phyloP scores from a whole-genome alignment of 1,140 invertebrate genomes.

The Heliconius melpomene region DNA sequence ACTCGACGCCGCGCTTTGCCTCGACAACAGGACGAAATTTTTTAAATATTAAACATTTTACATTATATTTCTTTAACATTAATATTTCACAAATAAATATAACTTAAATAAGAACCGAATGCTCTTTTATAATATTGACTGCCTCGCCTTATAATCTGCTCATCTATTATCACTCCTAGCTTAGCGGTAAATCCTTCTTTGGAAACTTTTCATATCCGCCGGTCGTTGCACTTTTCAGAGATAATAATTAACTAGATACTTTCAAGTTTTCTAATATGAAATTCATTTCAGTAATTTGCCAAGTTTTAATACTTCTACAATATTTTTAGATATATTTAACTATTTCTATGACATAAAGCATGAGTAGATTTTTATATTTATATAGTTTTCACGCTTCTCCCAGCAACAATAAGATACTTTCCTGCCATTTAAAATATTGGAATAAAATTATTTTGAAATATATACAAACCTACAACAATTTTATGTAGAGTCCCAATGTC shows the following conservation, averaged over 20 bases:
- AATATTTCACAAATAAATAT: background rate
- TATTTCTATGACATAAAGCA: background rate
- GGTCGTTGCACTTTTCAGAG: constrained; percentile 25
- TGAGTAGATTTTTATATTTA: too few relatives aligned
- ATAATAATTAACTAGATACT: constrained; percentile 26
- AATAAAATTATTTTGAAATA: too few relatives aligned
- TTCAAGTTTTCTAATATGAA: constrained; percentile 29
- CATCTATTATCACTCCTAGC: constrained; percentile 6
- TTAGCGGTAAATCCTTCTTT: constrained; percentile 12
- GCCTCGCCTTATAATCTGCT: background rate
- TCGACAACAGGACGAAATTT: too few relatives aligned
- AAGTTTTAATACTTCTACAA: constrained; percentile 5
- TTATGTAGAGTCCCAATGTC: too few relatives aligned
- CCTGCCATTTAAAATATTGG: too few relatives aligned
- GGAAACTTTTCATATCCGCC: constrained; percentile 15
- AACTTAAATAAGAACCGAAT: background rate
- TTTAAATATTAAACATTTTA: too few relatives aligned
- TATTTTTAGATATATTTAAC: background rate
- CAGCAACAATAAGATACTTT: too few relatives aligned
- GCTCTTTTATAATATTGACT: background rate
- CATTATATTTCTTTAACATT: too few relatives aligned
- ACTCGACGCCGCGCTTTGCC: too few relatives aligned
- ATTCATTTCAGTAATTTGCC: constrained; percentile 21
- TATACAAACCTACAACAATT: too few relatives aligned
- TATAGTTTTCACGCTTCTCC: too few relatives aligned